These are phyloP conservation scores for Boloria selene DNA, from an alignment of 2,888 invertebrate genomes.

Conservation along the genomic window DNA sequence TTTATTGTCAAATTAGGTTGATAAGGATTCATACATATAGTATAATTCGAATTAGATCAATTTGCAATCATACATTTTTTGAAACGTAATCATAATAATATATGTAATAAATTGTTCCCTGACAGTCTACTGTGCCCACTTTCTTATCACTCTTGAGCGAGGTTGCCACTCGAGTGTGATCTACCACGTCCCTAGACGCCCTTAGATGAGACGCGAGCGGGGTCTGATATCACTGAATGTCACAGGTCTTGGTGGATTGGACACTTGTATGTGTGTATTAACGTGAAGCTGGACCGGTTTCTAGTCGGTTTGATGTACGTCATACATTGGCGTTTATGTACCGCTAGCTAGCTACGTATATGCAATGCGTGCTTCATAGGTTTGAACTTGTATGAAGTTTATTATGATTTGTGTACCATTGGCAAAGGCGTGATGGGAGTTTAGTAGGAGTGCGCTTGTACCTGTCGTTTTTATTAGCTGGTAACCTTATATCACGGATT, in stretches of 20 bases:
- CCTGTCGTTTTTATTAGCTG: conserved; percentile 59
- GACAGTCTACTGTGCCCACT: conserved; percentile 60
- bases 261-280: conserved; percentile 72
- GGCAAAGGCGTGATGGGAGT: conserved; percentile 67
- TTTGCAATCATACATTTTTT: conserved; percentile 29
- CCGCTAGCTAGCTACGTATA: conserved; percentile 70
- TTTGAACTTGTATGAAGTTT: conserved; percentile 60
- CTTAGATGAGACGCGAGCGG: conserved; percentile 50
- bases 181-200: conserved; percentile 55
- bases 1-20: conserved; percentile 1
- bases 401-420: conserved; percentile 76
- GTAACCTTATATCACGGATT: conserved; percentile 49
- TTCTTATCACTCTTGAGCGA: conserved; percentile 71
- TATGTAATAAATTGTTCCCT: conserved; percentile 43
- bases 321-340: conserved; percentile 68
- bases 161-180: conserved; percentile 61
- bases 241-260: conserved; percentile 75
- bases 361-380: conserved; percentile 58
- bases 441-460: conserved; percentile 58
- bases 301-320: conserved; percentile 69
- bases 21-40: background rate
- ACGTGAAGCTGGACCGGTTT: conserved; percentile 74
- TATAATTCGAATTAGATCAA: background rate
- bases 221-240: conserved; percentile 65
- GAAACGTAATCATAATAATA: conserved; percentile 42